These are phyloP conservation scores for Brachymystax lenok DNA, from an alignment of 2,797 vertebrate genomes.

Conservation along the genomic window DNA sequence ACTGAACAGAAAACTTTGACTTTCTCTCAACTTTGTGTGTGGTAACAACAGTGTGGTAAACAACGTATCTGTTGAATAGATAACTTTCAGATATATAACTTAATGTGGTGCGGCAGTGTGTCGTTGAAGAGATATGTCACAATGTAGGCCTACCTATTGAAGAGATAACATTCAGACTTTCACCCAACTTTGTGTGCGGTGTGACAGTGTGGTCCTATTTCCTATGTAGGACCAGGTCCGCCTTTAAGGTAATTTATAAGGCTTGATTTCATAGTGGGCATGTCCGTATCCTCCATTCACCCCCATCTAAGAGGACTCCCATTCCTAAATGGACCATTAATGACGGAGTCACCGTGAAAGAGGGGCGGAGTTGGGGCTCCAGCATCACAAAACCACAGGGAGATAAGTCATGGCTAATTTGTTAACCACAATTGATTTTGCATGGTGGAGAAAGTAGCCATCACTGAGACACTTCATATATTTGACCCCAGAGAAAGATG, in stretches of 20 bases:
- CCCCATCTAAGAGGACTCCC: constrained; percentile 35
- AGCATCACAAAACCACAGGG: constrained; percentile 13
- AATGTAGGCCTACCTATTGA: not conserved
- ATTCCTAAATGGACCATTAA: constrained; percentile 35
- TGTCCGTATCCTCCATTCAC: constrained; percentile 49
- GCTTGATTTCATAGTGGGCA: constrained; percentile 66
- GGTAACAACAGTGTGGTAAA: not conserved
- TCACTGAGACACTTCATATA: constrained; percentile 32
- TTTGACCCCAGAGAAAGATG: constrained; percentile 24
- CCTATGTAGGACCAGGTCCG: not conserved
- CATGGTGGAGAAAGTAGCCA: constrained; percentile 41
- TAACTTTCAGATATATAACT: not conserved
- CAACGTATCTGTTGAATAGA: not conserved
- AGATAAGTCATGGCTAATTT: constrained; percentile 71
- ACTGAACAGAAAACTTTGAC: not conserved
- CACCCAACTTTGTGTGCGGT: constrained; percentile 44
- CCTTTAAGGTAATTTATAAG: constrained; percentile 46
- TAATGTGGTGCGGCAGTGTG: too few species aligned
- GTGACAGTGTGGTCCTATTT: constrained; percentile 12
- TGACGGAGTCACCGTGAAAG: constrained; percentile 62
- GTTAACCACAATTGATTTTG: constrained; percentile 65
- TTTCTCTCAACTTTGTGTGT: not conserved
- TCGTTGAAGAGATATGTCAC: too few species aligned
- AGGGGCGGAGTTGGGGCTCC: constrained; percentile 12
- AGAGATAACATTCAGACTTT: not conserved